These are phyloP conservation scores for Heterohyrax brucei DNA, from an alignment of 2,797 vertebrate genomes.

Conservation along the genomic window DNA sequence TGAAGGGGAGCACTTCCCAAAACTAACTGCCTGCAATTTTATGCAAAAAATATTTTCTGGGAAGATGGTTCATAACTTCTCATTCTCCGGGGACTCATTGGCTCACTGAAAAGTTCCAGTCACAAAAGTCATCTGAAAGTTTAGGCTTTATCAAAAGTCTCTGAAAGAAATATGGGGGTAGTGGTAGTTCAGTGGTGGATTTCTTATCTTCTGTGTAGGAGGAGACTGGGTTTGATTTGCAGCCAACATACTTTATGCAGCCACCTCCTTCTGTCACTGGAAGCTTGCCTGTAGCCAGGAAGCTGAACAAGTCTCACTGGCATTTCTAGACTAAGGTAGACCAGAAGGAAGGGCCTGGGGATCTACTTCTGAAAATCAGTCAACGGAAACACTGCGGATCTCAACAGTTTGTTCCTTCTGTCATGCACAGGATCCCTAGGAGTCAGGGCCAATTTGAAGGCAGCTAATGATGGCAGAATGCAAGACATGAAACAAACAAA, in stretches of 20 bases:
- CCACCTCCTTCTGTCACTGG: neutral
- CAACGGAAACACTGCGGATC: neutral
- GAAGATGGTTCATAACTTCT: neutral
- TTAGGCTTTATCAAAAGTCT: neutral
- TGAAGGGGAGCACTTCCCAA: rapidly evolving
- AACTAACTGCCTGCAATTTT: neutral
- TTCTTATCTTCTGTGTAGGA: neutral
- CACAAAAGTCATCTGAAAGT: neutral
- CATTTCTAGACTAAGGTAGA: neutral
- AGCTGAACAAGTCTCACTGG: neutral
- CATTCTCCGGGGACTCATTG: neutral
- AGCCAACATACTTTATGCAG: neutral
- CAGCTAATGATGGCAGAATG: neutral
- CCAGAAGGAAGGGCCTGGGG: neutral
- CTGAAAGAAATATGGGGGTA: neutral
- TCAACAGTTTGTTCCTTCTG: neutral
- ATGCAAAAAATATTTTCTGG: neutral
- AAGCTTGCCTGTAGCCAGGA: neutral
- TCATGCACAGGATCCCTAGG: no score
- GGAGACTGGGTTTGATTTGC: neutral
- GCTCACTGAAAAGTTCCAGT: neutral
- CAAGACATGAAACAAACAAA: no score
- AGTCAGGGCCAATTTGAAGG: neutral
- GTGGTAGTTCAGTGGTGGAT: neutral
- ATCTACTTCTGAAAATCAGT: neutral